Evolutionary conservation across 30 jellyfish, hydroid and myxozoan genomes (phyloP).

Genomic region (Aurelia sp.): DNA sequence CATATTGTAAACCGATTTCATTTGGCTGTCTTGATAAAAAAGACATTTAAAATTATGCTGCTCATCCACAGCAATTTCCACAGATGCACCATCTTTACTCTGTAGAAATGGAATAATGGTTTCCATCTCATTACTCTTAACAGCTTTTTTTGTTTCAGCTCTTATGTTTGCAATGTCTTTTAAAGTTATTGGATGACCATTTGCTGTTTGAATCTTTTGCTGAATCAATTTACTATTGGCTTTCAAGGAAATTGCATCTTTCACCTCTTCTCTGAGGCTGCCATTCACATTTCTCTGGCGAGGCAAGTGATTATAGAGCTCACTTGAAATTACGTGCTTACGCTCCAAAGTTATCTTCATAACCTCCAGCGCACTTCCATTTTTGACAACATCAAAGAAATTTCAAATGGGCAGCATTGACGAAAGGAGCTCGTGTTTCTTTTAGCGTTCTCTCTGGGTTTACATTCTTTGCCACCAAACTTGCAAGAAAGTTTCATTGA

Average conservation of each 20-base stretch:
- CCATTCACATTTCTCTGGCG: conserved; percentile 38
- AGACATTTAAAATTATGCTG: conserved; percentile 14
- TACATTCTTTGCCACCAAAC: conserved; percentile 49
- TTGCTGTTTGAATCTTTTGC: conserved; percentile 23
- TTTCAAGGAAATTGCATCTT: conserved; percentile 24
- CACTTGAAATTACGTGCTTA: conserved; percentile 28
- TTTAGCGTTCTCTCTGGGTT: conserved; percentile 7
- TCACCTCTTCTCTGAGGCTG: conserved; percentile 1
- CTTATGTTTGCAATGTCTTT: conserved; percentile 44
- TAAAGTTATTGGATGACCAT: conserved; percentile 45
- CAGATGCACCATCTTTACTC: conserved; percentile 14
- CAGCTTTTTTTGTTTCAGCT: conserved; percentile 10
- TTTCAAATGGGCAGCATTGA: conserved; percentile 48
- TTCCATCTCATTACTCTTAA: conserved; percentile 36
- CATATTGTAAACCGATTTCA: conserved; percentile 12
- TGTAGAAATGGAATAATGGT: conserved; percentile 15
- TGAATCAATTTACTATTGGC: conserved; percentile 54
- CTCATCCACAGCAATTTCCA: conserved; percentile 49
- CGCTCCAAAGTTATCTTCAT: conserved; percentile 2
- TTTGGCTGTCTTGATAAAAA: conserved; percentile 46
- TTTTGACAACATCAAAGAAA: conserved; percentile 16
- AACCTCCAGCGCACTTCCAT: conserved; percentile 43
- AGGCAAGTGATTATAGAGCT: conserved; percentile 41
- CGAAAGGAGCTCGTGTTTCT: conserved; percentile 29
- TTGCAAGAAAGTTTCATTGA: conserved; percentile 28